A percentile compares a stretch with the other conserved stretches of the same genome.
These are phyloP conservation scores for Streptopelia turtur DNA, from an alignment of 2,797 vertebrate species.

Conservation along the genomic window DNA sequence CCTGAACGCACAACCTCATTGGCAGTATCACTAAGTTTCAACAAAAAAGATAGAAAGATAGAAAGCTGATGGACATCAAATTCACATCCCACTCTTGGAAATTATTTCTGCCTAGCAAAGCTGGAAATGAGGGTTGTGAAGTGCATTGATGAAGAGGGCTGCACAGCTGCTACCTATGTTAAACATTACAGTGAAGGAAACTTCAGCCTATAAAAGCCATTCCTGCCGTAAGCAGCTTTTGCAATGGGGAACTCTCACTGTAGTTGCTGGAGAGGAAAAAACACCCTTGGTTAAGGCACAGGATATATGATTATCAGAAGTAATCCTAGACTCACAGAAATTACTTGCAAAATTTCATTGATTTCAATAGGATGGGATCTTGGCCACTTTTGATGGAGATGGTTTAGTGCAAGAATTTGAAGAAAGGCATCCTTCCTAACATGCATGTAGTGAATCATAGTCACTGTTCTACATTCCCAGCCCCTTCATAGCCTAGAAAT, in stretches of 20 bases:
- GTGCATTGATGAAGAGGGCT: background rate
- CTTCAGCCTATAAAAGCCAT: background rate
- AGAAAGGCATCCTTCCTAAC: background rate
- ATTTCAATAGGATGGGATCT: background rate
- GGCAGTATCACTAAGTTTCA: background rate
- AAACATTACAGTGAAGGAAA: background rate
- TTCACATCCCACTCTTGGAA: background rate
- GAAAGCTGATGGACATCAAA: background rate
- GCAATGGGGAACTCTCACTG: background rate
- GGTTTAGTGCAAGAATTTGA: background rate
- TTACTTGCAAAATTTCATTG: background rate
- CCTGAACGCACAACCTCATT: accelerated
- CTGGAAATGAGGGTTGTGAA: background rate
- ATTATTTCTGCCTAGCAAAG: background rate
- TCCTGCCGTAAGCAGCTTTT: background rate
- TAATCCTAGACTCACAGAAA: background rate
- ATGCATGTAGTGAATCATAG: background rate
- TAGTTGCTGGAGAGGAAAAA: background rate
- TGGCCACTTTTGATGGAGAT: background rate
- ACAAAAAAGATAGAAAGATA: background rate
- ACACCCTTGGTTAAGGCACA: background rate
- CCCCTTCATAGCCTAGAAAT: background rate
- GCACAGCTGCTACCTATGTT: background rate
- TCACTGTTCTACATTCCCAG: background rate
- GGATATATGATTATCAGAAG: background rate